phyloP scores from a whole-genome alignment of 2,888 invertebrate genomes.

The Leptinotarsa peninsularis region DNA sequence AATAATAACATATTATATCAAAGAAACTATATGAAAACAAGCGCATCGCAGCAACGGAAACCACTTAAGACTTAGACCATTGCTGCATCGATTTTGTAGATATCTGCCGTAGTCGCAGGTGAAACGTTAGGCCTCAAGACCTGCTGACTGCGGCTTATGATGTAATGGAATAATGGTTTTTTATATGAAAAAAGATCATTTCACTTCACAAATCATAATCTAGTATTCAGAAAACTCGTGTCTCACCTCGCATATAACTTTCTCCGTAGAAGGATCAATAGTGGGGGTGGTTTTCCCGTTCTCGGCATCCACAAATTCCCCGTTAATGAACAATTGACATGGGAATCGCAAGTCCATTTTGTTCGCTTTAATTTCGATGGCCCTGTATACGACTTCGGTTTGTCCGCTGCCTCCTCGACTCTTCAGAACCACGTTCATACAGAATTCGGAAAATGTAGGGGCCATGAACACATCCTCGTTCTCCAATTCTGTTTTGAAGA shows the following conservation, averaged over 20 bases:
- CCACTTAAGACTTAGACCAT: background rate
- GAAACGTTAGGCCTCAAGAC: too few species aligned
- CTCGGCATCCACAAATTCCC: conserved; percentile 86
- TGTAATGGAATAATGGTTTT: too few species aligned
- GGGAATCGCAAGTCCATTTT: conserved; percentile 88
- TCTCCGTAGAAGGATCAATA: conserved; percentile 89
- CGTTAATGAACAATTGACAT: conserved; percentile 91
- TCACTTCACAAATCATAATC: too few species aligned
- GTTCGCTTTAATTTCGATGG: conserved; percentile 82
- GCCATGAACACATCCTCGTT: conserved; percentile 95
- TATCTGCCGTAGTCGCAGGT: too few species aligned
- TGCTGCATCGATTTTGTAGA: too few species aligned
- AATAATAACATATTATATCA: too few species aligned
- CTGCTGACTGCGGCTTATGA: too few species aligned
- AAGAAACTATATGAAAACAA: too few species aligned
- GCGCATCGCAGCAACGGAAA: background rate
- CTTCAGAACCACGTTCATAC: conserved; percentile 74
- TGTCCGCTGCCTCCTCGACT: conserved; percentile 73
- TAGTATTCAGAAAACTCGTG: background rate
- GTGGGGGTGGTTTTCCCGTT: conserved; percentile 73
- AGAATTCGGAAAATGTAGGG: conserved; percentile 88
- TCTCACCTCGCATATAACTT: conserved; percentile 77
- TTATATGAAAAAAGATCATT: background rate
- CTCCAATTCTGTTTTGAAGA: conserved; percentile 80
- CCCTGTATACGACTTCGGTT: conserved; percentile 76